Evolutionary conservation across 92 coral and sea anemone genomes (phyloP).

Genomic region (Blastomussa wellsi): DNA sequence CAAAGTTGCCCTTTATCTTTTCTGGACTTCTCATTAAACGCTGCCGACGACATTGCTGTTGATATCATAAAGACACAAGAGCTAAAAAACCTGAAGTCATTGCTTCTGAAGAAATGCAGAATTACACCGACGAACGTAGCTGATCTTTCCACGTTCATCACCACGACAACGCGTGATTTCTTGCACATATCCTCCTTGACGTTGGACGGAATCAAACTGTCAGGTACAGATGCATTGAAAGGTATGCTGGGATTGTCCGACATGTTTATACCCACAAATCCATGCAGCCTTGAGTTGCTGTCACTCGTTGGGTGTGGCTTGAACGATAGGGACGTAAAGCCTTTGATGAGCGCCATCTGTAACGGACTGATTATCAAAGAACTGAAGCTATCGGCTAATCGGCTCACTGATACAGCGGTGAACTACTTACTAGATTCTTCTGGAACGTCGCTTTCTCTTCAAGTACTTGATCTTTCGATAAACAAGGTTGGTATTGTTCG

Average conservation of each 20-base stretch:
- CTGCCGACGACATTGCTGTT: slow-evolving; percentile 52
- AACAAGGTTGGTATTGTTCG: slow-evolving; percentile 50
- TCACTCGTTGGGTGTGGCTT: slow-evolving; percentile 67
- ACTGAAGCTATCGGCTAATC: slow-evolving; percentile 57
- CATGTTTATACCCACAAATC: slow-evolving; percentile 51
- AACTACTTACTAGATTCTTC: slow-evolving; percentile 51
- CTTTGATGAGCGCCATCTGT: slow-evolving; percentile 52
- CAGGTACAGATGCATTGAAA: slow-evolving; percentile 62
- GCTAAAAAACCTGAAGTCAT: slow-evolving; percentile 40
- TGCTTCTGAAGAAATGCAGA: slow-evolving; percentile 57
- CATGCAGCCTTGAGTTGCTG: slow-evolving; percentile 49
- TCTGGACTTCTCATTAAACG: slow-evolving; percentile 60
- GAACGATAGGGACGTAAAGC: slow-evolving; percentile 64
- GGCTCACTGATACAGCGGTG: slow-evolving; percentile 66
- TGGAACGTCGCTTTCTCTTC: slow-evolving; percentile 47
- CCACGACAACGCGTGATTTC: slow-evolving; percentile 5
- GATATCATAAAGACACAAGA: slow-evolving; percentile 22
- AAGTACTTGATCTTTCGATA: slow-evolving; percentile 54
- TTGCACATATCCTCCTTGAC: slow-evolving; percentile 48
- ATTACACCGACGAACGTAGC: slow-evolving; percentile 47
- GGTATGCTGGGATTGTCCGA: slow-evolving; percentile 61
- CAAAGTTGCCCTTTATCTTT: slow-evolving; percentile 12
- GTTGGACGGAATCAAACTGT: slow-evolving; percentile 69
- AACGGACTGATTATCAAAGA: slow-evolving; percentile 51
- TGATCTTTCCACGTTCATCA: slow-evolving; percentile 39